Evolutionary conservation across 92 coral and sea anemone genomes (phyloP), one percentile per base, ranked within the genome.

Genomic region (Parazoanthus swiftii): DNA sequence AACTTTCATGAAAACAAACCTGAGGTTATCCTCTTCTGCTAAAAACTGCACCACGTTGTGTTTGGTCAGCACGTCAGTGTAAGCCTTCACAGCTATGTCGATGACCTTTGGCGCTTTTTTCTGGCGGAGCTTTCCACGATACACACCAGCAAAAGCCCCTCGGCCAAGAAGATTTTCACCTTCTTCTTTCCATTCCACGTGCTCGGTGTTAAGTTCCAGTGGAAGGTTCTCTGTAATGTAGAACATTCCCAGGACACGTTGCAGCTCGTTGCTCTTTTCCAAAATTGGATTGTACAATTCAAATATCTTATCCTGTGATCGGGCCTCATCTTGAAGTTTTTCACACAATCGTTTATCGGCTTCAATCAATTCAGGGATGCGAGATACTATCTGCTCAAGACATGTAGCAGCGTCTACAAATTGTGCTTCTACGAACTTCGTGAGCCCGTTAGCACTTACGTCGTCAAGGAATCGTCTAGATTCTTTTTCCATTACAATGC

Each of bases 61-160:
- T 16, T 33, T 65, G 7, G 86, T 79, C 10, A 88, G 82, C 68
- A 39, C 76, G 14, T 88, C 76, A 15, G 5, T 88, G 88, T 81
- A 88, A 25, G 38, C 81, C 74, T 88, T 88, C 5, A 88, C 42
- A 36, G 90, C 86, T 4, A 77, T 82, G 3, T 79, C 29, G 14
- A 65, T 39, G 7, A 20, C 79, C 10, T 36, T 7, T 75, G 23
- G 14, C 6, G 5, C 72, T 66, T 66, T 66, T 14, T 20, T 66
- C n/a, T 66, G 23, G 72, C 72, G 72, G 26, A 87, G 72, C 26
- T 66, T 39, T 75, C 86, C 86, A 25, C 77, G 72, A 71, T 88
- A 88, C 9, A 88, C 86, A 46, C 35, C 35, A 18, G 90, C 77
- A 88, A 68, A 88, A 2, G 58, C 86, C 59, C 86, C 90, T 46